Evolutionary conservation across 2,888 invertebrate genomes (phyloP), one percentile per base, ranked within the genome.

Genomic region (Leptinotarsa haldemani): DNA sequence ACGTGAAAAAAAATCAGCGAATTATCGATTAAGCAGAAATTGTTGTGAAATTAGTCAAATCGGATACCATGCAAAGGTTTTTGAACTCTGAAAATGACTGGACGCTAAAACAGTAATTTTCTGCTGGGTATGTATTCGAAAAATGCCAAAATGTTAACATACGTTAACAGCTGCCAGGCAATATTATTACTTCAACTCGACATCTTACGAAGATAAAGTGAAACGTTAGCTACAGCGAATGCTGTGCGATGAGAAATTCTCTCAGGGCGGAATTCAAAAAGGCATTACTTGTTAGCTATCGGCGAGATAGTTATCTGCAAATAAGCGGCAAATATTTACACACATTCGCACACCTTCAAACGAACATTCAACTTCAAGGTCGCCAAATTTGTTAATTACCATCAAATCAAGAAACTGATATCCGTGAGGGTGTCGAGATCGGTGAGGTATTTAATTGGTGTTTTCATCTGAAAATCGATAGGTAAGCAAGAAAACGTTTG

Each of bases 391-490:
- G 25, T 25, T 56, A 47, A 22, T 53, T 64, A 22, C 53, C 56
- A 25, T 69, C 30, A 64, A 40, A 69, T 40, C 52, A 47, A 56
- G 68, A 53, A 52, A 69, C 47, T 22, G n/a, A 65, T 56, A 65
- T 56, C 63, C n/a, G 47, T 48, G 61, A 48, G 68, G 73, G 56
- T 69, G 73, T 73, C 61, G 65, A 65, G 65, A 70, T 70, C 56
- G 25, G 52, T 56, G 53, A 64, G 65, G 52, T 48, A 75, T 75
- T 70, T 74, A 56, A 65, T 70, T 66, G 72, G 66, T 74, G 64
- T 69, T 71, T 76, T 74, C 70, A 25, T 73, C 67, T 58, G 66
- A 71, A 76, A 76, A 76, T 76, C 76, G 74, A 76, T 76, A 74
- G 73, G 71, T 73, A 69, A 71, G 76, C 73, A 65, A 74, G 73